Conservation (phyloP, 2,797 vertebrate genomes). For the Anguilla marmorata region DNA sequence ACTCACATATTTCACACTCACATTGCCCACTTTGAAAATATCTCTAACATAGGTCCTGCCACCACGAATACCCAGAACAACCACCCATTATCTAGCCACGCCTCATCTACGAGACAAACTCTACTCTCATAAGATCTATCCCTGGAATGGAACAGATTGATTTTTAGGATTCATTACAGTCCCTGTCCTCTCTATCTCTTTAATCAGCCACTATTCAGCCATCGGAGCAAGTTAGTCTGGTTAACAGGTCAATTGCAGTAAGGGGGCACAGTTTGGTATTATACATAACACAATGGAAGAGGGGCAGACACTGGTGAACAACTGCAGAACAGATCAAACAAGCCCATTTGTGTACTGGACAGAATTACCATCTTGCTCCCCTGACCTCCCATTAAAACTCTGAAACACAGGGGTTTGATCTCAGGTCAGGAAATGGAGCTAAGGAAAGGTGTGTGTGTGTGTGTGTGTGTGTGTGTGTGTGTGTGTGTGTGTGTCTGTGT, state of each 20-base stretch:
- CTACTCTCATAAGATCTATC: neutral
- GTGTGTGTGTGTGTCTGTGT: too few relatives aligned
- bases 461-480: too few relatives aligned
- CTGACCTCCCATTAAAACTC: neutral
- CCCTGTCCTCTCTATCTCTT: neutral
- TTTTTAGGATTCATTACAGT: neutral
- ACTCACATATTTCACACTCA: neutral
- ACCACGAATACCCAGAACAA: neutral
- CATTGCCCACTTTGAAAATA: neutral
- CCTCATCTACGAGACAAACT: neutral
- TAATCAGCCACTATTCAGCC: neutral
- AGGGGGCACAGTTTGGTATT: neutral
- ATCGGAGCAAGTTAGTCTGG: neutral
- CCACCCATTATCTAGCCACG: neutral
- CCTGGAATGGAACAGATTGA: neutral
- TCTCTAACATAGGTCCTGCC: neutral
- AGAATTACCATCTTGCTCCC: neutral
- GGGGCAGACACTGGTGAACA: neutral
- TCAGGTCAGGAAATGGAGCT: too few relatives aligned
- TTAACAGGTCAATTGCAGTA: constrained; percentile 2
- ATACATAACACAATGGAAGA: neutral
- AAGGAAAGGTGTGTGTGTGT: too few relatives aligned
- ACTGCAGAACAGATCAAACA: neutral
- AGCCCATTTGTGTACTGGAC: neutral
- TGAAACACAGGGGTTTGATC: neutral